Evolutionary conservation across 2,113 vertebrate species (phyloP).

Genomic region (Triplophysa siluroides): DNA sequence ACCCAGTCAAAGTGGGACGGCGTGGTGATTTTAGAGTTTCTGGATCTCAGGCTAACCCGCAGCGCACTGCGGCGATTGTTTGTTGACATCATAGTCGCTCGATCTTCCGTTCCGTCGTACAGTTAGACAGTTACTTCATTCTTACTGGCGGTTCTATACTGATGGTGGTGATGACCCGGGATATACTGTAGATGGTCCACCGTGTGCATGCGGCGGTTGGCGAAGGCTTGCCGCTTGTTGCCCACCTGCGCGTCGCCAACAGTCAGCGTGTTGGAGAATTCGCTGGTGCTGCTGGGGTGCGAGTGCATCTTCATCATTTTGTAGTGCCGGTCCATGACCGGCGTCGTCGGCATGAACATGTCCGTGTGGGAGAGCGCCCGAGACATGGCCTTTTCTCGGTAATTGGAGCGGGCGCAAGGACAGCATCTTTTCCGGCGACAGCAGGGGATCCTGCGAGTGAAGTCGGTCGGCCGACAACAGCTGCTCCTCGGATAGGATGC

Average conservation of each 20-base stretch:
- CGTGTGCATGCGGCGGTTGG: conserved; percentile 92
- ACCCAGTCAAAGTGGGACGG: conserved; percentile 24
- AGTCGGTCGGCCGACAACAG: conserved; percentile 91
- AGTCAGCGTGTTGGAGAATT: conserved; percentile 90
- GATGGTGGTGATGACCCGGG: conserved; percentile 86
- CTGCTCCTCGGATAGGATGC: conserved; percentile 91
- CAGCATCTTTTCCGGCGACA: conserved; percentile 84
- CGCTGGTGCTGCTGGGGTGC: conserved; percentile 88
- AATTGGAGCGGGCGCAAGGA: conserved; percentile 81
- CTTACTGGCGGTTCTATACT: conserved; percentile 94
- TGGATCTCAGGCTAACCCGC: background rate
- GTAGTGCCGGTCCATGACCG: conserved; percentile 89
- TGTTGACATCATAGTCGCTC: conserved; percentile 12
- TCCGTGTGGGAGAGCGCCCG: conserved; percentile 93
- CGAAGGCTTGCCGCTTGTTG: conserved; percentile 94
- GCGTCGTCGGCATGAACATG: conserved; percentile 89
- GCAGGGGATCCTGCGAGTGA: conserved; percentile 94
- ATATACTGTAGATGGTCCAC: conserved; percentile 96
- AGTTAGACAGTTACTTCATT: conserved; percentile 94
- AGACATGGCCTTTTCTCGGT: conserved; percentile 89
- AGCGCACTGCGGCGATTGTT: conserved; percentile 13
- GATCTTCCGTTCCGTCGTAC: background rate
- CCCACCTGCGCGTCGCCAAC: conserved; percentile 78
- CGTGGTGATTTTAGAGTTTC: background rate
- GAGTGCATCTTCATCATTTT: conserved; percentile 97